These are phyloP conservation scores for Cetoscarus ocellatus DNA, from an alignment of 2,797 vertebrate genomes.

Conservation along the genomic window DNA sequence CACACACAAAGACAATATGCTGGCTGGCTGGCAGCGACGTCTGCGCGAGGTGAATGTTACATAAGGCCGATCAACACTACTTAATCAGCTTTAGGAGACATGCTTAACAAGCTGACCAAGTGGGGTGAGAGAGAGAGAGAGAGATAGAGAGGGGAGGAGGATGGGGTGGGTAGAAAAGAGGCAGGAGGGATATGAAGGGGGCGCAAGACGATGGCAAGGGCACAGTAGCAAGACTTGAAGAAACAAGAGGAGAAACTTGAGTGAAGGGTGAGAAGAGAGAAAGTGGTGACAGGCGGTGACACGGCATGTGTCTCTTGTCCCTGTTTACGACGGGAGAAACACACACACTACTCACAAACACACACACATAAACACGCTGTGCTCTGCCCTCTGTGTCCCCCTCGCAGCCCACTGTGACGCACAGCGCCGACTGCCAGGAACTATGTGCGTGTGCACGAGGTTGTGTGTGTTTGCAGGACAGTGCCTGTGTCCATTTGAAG, in stretches of 20 bases:
- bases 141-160: slow-evolving; percentile 26
- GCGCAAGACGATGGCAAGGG: slow-evolving; percentile 3
- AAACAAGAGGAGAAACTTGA: slow-evolving; percentile 28
- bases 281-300: slow-evolving; percentile 80
- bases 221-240: slow-evolving; percentile 14
- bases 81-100: slow-evolving; percentile 82
- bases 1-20: slow-evolving; percentile 43
- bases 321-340: slow-evolving; percentile 79
- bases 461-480: slow-evolving; percentile 5
- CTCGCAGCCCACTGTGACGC: slow-evolving; percentile 61
- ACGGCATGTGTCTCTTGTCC: slow-evolving; percentile 77
- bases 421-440: slow-evolving; percentile 49
- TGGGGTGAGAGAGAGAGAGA: slow-evolving; percentile 24
- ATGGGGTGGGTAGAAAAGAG: slow-evolving; percentile 1
- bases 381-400: slow-evolving; percentile 72
- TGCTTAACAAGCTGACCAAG: slow-evolving; percentile 80
- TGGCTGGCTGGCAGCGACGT: slow-evolving; percentile 57
- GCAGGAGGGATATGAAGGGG: background rate
- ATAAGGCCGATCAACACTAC: slow-evolving; percentile 79
- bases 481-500: slow-evolving; percentile 10
- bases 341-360: slow-evolving; percentile 56
- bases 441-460: background rate
- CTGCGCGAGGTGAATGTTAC: slow-evolving; percentile 75
- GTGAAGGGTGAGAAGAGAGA: slow-evolving; percentile 52
- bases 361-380: slow-evolving; percentile 66